phyloP scores from a whole-genome alignment of 2,888 invertebrate species.

The Conistra vaccinii region DNA sequence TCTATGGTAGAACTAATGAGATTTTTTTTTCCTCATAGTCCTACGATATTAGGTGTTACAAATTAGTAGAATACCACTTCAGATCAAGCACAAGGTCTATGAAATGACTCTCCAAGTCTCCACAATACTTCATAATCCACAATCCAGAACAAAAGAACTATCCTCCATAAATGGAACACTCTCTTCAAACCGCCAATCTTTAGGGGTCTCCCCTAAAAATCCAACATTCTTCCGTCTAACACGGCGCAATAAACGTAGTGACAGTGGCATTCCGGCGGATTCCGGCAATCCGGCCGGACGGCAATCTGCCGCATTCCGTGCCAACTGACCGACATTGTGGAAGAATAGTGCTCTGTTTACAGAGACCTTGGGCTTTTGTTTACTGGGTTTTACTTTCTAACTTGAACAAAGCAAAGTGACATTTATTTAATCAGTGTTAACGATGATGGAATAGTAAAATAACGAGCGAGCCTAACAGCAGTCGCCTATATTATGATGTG shows the following conservation, averaged over 20 bases:
- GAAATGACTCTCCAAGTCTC: too few species aligned
- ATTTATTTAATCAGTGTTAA: neutral
- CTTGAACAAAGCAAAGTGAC: neutral
- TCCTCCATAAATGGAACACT: conserved; percentile 43
- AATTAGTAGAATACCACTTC: too few species aligned
- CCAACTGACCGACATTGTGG: conserved; percentile 66
- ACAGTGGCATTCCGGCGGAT: conserved; percentile 85
- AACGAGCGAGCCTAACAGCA: too few species aligned
- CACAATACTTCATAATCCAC: conserved; percentile 22
- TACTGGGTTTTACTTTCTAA: conserved; percentile 10
- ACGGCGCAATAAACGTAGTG: conserved; percentile 89
- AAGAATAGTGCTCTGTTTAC: conserved; percentile 61
- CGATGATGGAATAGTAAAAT: neutral
- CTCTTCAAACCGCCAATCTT: conserved; percentile 59
- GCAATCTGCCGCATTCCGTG: conserved; percentile 86
- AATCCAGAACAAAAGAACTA: conserved; percentile 37
- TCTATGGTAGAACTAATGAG: too few species aligned
- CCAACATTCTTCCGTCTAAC: conserved; percentile 82
- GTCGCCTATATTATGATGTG: too few species aligned
- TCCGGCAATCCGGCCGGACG: conserved; percentile 82
- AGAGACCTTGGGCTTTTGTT: conserved; percentile 46
- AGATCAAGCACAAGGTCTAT: neutral
- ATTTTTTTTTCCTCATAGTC: too few species aligned
- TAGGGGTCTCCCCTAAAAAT: conserved; percentile 76
- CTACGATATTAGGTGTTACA: too few species aligned